Evolutionary conservation across 2,797 vertebrate species (phyloP), one percentile per base, ranked within the genome.

Genomic region (Pogonophryne albipinna): DNA sequence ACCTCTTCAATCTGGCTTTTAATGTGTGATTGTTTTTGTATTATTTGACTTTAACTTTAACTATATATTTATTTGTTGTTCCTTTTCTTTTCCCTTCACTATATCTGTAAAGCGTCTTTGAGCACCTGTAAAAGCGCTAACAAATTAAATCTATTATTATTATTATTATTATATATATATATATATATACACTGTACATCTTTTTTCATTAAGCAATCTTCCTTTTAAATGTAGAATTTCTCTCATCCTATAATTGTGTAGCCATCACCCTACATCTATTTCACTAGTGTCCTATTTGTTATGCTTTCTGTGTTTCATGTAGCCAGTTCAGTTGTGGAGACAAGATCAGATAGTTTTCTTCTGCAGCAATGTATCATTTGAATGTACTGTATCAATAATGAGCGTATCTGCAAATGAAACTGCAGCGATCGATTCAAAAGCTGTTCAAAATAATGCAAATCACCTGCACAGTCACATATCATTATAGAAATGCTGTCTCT

Each of bases 351-450:
- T 55, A 42, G 17, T 4, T n/a, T 73, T 51, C 34, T 69, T 52
- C 9, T 47, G 62, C 12, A 51, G 47, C 16, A 46, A 66, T 44
- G 76, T n/a, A 63, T 63, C 41, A 17, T 60, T 66, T 74, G n/a
- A 51, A 62, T 66, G 2, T 16, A 2, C 27, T 47, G 19, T 16
- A 23, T 76, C 59, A 49, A 44, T 82, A 56, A 67, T 14, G 12
- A 47, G 55, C 27, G n/a, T 27, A 42, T 66, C 49, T 52, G 45
- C 11, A 71, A 51, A 63, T 66, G 34, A 63, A 52, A 49, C 57
- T 44, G 38, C 11, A 17, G 27, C 0, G 4, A 69, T 56, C 2
- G 13, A 66, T 69, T 19, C 3, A 6, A n/a, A 19, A 31, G 58
- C 20, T 17, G n/a, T 23, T 23, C 6, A 46, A 49, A 69, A 31